Conservation (phyloP, 2,888 invertebrate genomes). For the Orthonychiurus folsomi region DNA sequence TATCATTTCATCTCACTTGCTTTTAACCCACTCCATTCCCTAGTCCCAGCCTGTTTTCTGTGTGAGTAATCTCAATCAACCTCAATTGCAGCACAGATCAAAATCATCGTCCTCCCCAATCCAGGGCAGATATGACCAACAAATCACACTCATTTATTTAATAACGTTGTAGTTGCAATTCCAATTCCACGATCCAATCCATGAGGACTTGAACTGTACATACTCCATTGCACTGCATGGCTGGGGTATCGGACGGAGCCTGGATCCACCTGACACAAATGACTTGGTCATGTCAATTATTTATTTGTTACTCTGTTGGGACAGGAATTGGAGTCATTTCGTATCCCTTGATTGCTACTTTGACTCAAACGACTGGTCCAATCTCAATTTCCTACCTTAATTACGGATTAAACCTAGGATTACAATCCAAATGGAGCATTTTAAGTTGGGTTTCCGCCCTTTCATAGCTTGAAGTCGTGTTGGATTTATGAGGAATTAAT, state of each 20-base stretch:
- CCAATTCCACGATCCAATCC: no score
- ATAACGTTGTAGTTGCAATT: not conserved
- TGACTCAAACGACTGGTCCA: no score
- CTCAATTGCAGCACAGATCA: not conserved
- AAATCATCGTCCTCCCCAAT: no score
- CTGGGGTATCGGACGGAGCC: not conserved
- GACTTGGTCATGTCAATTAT: not conserved
- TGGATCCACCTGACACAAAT: not conserved
- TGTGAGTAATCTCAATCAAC: not conserved
- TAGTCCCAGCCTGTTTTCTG: no score
- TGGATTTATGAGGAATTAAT: no score
- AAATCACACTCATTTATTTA: not conserved
- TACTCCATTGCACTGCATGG: not conserved
- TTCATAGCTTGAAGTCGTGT: no score
- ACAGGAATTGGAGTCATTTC: not conserved
- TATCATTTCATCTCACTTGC: slow-evolving; percentile 1
- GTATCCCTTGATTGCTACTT: not conserved
- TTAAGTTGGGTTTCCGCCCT: no score
- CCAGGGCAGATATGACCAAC: not conserved
- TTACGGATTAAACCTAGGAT: no score
- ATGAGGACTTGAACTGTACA: not conserved
- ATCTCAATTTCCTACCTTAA: no score
- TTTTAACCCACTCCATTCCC: not conserved
- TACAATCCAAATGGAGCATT: no score
- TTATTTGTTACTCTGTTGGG: not conserved